A percentile compares a stretch with the other conserved stretches of the same genome.
Conservation (phyloP, 2,888 invertebrate species). For the Clepsis dumicolana region DNA sequence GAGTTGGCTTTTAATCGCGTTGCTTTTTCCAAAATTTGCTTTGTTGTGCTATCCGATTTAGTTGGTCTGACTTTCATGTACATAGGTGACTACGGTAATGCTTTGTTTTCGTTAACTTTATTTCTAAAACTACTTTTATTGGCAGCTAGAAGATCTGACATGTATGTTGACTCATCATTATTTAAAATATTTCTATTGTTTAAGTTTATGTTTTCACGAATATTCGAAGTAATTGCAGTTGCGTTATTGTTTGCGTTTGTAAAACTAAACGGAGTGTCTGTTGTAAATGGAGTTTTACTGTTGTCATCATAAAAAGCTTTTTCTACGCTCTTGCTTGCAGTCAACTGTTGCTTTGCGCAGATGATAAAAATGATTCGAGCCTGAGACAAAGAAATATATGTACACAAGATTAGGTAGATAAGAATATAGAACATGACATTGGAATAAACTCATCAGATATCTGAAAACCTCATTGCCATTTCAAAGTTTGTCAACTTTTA, state of each 20-base stretch:
- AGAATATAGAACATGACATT: background rate
- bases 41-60: background rate
- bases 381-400: conserved; percentile 8
- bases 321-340: background rate
- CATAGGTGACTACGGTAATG: background rate
- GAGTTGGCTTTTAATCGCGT: background rate
- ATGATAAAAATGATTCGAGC: conserved; percentile 2
- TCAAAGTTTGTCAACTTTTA: too few species aligned
- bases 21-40: background rate
- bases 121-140: background rate
- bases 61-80: background rate
- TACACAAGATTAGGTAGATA: conserved; percentile 18
- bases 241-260: background rate
- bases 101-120: background rate
- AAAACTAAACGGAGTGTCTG: background rate
- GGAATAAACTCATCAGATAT: background rate
- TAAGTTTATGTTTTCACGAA: background rate
- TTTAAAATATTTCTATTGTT: background rate
- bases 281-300: conserved; percentile 4
- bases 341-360: background rate
- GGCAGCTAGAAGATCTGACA: background rate
- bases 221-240: background rate
- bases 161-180: background rate
- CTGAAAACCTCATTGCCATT: background rate
- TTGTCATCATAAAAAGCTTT: conserved; percentile 7